Base-by-base conservation (phyloP, 2,113 vertebrate genomes). In the Dolichallabes microphthalmus region DNA sequence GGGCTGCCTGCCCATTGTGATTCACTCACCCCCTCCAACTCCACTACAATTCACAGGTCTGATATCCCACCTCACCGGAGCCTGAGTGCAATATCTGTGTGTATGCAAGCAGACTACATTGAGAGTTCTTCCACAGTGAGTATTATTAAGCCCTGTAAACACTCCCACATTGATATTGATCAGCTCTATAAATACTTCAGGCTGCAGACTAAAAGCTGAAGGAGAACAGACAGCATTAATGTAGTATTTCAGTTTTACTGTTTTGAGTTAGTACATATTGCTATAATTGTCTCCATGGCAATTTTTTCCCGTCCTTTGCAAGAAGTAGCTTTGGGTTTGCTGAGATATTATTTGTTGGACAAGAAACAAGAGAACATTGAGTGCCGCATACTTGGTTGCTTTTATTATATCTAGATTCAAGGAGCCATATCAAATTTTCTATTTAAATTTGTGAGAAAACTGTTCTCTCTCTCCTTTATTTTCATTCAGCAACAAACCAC, bases 1-100 rank as follows among this genome's bases (percentile, higher is more conserved):
- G 91, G 91, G 89, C 91, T 88, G 81, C 86, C 71, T 83, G 87
- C 82, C 87, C 84, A 89, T 92, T 94, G 93, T 94, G 88, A 93
- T 93, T 91, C 92, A 90, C 86, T 73, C 81, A 74, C 79, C 78
- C 83, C 63, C 85, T 39, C 84, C 20, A 82, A 73, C 82, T 77
- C 20, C 27, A 81, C 82, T 35, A 85, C 90, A 91, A 89, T 92
- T 92, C 88, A 89, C 92, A 92, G 83, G 88, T 92, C 89, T 91
- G 88, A 89, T 80, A 87, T 84, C 90, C 90, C 90, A 90, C 90
- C 86, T 17, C 86, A 19, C 85, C 90, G 94, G 93, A 93, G 93
- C 92, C 93, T 90, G 88, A 68, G 76, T 52, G 77, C 50, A 80
- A 61, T 77, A 73, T 84, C 57, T 80, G 74, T 84, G 82, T 84